These are phyloP conservation scores for Pogonomyrmex barbatus DNA, from an alignment of 1,140 invertebrate genomes.

Conservation along the genomic window DNA sequence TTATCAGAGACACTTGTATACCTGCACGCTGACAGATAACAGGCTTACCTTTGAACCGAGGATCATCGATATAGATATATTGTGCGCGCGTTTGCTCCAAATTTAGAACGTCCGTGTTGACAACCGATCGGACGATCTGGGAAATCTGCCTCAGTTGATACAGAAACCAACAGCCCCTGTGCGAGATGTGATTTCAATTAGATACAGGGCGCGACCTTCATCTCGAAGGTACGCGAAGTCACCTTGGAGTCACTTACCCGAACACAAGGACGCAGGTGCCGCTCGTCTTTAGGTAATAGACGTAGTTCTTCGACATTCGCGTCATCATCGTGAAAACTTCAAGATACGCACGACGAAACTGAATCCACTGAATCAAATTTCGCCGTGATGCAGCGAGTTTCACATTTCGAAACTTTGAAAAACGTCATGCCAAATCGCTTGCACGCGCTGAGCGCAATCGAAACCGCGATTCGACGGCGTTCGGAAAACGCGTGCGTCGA, in stretches of 20 bases:
- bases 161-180: conserved; percentile 81
- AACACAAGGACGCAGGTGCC: conserved; percentile 78
- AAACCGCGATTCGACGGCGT: not conserved
- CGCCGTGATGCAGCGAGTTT: not conserved
- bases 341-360: not conserved
- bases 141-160: conserved; percentile 82
- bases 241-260: conserved; percentile 77
- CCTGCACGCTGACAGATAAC: not conserved
- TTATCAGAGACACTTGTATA: not conserved
- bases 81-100: conserved; percentile 80
- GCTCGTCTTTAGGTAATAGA: conserved; percentile 80
- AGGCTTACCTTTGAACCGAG: conserved; percentile 80
- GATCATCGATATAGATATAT: conserved; percentile 85
- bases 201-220: not conserved
- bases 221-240: not conserved
- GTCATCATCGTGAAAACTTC: conserved; percentile 28
- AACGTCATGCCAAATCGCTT: not conserved
- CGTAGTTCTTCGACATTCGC: conserved; percentile 70
- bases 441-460: not conserved
- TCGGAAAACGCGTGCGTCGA: not conserved
- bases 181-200: conserved; percentile 40
- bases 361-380: not conserved
- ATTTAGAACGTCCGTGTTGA: conserved; percentile 80
- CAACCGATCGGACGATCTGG: conserved; percentile 76
- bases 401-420: conserved; percentile 44